phyloP scores from a whole-genome alignment of 2,113 vertebrate genomes.

The Misgurnus anguillicaudatus region DNA sequence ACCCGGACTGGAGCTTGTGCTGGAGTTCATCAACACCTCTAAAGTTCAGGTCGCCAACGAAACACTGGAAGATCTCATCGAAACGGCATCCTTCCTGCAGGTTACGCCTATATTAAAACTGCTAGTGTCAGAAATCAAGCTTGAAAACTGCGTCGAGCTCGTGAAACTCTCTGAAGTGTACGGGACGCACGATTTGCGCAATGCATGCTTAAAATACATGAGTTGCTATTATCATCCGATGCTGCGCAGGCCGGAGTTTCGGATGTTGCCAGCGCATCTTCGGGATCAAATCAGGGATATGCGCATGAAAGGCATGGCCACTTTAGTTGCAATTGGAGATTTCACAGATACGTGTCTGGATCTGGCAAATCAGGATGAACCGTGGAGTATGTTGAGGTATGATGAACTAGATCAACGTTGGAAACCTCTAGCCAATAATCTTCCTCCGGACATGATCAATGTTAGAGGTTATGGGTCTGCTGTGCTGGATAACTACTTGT shows the following conservation, averaged over 20 bases:
- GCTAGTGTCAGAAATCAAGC: constrained; percentile 83
- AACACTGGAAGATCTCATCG: constrained; percentile 87
- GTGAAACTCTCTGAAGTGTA: constrained; percentile 87
- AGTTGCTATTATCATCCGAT: constrained; percentile 85
- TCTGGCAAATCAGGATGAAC: constrained; percentile 73
- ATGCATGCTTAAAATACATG: constrained; percentile 86
- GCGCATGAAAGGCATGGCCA: constrained; percentile 83
- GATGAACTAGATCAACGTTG: constrained; percentile 83
- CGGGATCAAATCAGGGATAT: constrained; percentile 79
- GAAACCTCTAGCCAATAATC: constrained; percentile 82
- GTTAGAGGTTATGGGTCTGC: constrained; percentile 87
- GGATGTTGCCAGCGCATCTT: constrained; percentile 68
- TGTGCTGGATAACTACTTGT: constrained; percentile 91
- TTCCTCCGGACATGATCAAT: constrained; percentile 85
- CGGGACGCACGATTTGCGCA: constrained; percentile 84
- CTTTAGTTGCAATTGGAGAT: constrained; percentile 84
- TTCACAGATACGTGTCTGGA: constrained; percentile 76
- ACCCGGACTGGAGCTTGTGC: constrained; percentile 86
- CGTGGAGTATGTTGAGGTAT: constrained; percentile 87
- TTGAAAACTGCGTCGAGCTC: constrained; percentile 88
- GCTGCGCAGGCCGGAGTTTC: constrained; percentile 79
- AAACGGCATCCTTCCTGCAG: constrained; percentile 91
- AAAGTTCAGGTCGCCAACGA: constrained; percentile 75
- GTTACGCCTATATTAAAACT: constrained; percentile 87
- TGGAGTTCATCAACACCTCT: constrained; percentile 91